These are phyloP conservation scores for Drosophila takahashii DNA, from an alignment of 1,140 invertebrate species.

Conservation along the genomic window DNA sequence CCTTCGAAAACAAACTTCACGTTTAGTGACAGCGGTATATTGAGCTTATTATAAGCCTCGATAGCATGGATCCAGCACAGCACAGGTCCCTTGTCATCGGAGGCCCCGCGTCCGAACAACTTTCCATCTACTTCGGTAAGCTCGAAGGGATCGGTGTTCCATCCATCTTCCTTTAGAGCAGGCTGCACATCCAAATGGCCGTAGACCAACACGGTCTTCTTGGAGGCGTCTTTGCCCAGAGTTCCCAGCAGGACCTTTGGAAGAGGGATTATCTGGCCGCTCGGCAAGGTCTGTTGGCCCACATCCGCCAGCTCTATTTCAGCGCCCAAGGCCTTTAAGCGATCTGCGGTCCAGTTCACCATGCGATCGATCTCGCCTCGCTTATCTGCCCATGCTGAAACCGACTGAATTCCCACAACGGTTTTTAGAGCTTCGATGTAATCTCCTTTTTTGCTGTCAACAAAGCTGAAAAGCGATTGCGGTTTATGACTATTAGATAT, in stretches of 20 bases:
- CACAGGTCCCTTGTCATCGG: constrained; percentile 97
- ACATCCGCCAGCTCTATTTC: constrained; percentile 91
- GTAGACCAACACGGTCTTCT: constrained; percentile 97
- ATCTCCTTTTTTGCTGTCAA: constrained; percentile 64
- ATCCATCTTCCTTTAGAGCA: constrained; percentile 95
- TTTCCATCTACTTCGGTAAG: constrained; percentile 95
- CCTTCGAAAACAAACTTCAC: constrained; percentile 99
- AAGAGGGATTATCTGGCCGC: constrained; percentile 90
- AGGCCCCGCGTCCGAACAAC: constrained; percentile 95
- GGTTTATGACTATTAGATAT: constrained; percentile 40
- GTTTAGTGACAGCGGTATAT: constrained; percentile 93
- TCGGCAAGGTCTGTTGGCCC: constrained; percentile 91
- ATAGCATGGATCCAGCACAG: constrained; percentile 98
- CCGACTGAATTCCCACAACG: constrained; percentile 97
- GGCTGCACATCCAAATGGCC: constrained; percentile 99
- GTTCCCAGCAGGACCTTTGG: constrained; percentile 95
- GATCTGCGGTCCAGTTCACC: constrained; percentile 91
- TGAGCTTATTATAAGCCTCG: constrained; percentile 92
- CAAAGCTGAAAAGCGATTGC: constrained; percentile 58
- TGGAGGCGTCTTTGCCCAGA: constrained; percentile 93
- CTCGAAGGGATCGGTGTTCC: constrained; percentile 97
- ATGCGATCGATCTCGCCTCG: constrained; percentile 85
- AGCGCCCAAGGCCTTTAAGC: constrained; percentile 91
- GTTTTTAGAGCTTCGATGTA: constrained; percentile 93
- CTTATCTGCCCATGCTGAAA: constrained; percentile 91